Evolutionary conservation across 2,888 invertebrate genomes (phyloP), one percentile per base, ranked within the genome.

Genomic region (Nezara viridula): DNA sequence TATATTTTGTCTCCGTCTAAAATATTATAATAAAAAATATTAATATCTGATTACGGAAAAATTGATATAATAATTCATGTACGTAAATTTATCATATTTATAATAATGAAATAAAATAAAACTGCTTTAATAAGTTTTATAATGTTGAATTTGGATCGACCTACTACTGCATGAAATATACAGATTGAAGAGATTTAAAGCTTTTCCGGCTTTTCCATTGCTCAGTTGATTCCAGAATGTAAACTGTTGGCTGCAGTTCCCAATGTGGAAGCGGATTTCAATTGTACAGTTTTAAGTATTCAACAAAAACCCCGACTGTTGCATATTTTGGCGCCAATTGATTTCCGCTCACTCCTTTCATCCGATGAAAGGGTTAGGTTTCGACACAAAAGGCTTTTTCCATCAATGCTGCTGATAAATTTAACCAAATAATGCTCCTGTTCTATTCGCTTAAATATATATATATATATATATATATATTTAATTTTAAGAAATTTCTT

Each of bases 211-310:
- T 60, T 60, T 60, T 32, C 16, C 66, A 32, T 14, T 16, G 19
- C 66, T 66, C 9, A 32, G 66, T 66, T 66, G 32, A 66, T 66
- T 66, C 66, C 66, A 32, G 16, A 66, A 66, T 66, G 66, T 66
- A 66, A 66, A 66, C 66, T 66, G 66, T 32, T 32, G 66, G 21
- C 4, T 66, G 66, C 66, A 66, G 32, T 66, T 66, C 32, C 19
- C 66, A 66, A 19, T 19, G 32, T 66, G 24, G 44, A 44, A 81
- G 81, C 81, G 81, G 81, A 81, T 81, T 81, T 81, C 81, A 81
- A 81, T 81, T 44, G 81, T 81, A 44, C 81, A 81, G 81, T 44
- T 81, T 77, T 44, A 81, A 81, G 81, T 81, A 81, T 81, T 81
- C 81, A 81, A 81, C 81, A 66, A 66, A 55, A 66, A 40, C 44